Conservation (phyloP, 1,140 invertebrate genomes). For the Drosophila nigrodunni region DNA sequence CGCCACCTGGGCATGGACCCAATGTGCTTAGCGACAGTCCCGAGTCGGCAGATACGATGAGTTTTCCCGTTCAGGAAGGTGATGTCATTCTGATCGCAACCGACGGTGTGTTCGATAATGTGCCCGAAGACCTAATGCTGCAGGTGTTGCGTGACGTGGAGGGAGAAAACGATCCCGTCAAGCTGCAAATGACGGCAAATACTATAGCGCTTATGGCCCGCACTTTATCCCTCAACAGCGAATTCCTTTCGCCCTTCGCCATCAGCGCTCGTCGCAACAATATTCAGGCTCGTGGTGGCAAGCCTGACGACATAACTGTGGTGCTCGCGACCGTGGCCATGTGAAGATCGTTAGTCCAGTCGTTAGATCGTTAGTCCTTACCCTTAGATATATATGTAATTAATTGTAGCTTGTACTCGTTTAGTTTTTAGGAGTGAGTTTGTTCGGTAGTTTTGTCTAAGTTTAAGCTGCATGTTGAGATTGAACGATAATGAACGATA, state of each 20-base stretch:
- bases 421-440: slow-evolving; percentile 74
- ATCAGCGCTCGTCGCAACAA: slow-evolving; percentile 96
- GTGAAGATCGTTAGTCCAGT: slow-evolving; percentile 85
- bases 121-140: slow-evolving; percentile 93
- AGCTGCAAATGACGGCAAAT: slow-evolving; percentile 95
- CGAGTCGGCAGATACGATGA: slow-evolving; percentile 94
- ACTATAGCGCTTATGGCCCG: slow-evolving; percentile 97
- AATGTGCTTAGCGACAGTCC: slow-evolving; percentile 96
- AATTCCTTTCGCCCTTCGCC: slow-evolving; percentile 98
- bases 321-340: slow-evolving; percentile 95
- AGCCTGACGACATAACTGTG: slow-evolving; percentile 99
- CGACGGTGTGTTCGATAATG: slow-evolving; percentile 99
- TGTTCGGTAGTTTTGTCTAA: slow-evolving; percentile 72
- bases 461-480: slow-evolving; percentile 77
- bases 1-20: slow-evolving; percentile 94
- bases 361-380: slow-evolving; percentile 24
- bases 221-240: slow-evolving; percentile 95
- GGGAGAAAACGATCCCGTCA: slow-evolving; percentile 89
- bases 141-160: slow-evolving; percentile 85
- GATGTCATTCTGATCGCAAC: slow-evolving; percentile 98
- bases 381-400: slow-evolving; percentile 68
- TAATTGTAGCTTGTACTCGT: slow-evolving; percentile 73
- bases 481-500: slow-evolving; percentile 29
- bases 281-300: slow-evolving; percentile 96
- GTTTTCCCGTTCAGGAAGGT: slow-evolving; percentile 96